phyloP scores from a whole-genome alignment of 2,797 vertebrate species.

The Luscinia megarhynchos region DNA sequence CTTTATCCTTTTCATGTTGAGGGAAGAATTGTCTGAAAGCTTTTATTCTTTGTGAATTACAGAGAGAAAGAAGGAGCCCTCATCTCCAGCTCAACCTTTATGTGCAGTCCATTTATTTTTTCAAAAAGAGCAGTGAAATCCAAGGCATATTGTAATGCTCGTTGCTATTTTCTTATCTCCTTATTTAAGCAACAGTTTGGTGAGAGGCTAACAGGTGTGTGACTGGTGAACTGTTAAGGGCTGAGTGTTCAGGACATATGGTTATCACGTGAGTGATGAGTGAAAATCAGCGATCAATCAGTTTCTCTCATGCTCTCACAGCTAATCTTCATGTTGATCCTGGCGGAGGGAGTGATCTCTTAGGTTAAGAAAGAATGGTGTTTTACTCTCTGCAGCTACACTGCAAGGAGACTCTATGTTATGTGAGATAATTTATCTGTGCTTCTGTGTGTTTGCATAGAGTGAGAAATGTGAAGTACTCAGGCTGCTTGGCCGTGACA shows the following conservation, averaged over 20 bases:
- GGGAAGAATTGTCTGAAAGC: slow-evolving; percentile 37
- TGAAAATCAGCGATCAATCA: background rate
- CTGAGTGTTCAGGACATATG: background rate
- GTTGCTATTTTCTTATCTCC: slow-evolving; percentile 16
- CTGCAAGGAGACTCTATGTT: background rate
- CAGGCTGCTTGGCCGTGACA: background rate
- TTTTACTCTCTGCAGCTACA: background rate
- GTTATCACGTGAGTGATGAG: background rate
- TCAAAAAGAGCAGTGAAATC: slow-evolving; percentile 6
- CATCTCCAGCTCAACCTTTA: background rate
- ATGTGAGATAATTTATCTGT: background rate
- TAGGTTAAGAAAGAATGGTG: background rate
- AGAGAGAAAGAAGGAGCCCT: background rate
- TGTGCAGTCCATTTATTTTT: background rate
- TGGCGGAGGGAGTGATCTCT: background rate
- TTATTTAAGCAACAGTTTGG: background rate
- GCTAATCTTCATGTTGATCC: background rate
- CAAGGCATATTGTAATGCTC: background rate
- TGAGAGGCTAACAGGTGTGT: background rate
- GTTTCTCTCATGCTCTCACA: background rate
- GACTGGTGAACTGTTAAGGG: background rate
- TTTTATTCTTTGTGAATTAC: slow-evolving; percentile 3
- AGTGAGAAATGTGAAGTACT: background rate
- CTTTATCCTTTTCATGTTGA: slow-evolving; percentile 14
- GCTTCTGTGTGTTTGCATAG: background rate